Evolutionary conservation across 2,113 vertebrate genomes (phyloP), one percentile per base, ranked within the genome.

Genomic region (Cavia porcellus): DNA sequence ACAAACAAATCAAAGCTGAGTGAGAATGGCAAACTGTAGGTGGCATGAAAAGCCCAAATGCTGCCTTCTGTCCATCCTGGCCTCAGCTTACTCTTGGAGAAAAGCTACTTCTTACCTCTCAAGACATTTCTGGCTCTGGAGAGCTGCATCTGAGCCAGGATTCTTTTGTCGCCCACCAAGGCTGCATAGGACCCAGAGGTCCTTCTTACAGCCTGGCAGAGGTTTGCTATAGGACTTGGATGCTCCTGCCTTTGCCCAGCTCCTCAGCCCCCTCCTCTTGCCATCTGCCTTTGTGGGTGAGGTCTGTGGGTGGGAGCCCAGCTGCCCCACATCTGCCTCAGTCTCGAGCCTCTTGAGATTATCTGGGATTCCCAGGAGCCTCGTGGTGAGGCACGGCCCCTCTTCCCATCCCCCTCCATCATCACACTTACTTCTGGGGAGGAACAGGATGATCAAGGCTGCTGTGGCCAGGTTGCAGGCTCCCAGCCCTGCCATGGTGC

Each of bases 371-470:
- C 42, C 24, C 86, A 64, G 74, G 86, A 68, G 77, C 38, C 14
- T 1, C 15, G 77, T 85, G 83, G 66, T 28, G 14, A 7, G n/a
- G 22, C 28, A 24, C 38, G 66, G 30, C 50, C 72, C 42, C 24
- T 28, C 42, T 55, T n/a, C 50, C 64, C 55, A 28, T 0, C 72
- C 47, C 6, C 20, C 12, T 1, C 24, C 30, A 4, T 0, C 10
- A 4, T 28, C 59, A 14, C 24, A 98, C 98, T 98, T 75, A 98
- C 98, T 96, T 95, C 79, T 12, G 2, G 97, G 94, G 82, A 98
- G 94, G n/a, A 97, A 85, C 3, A 95, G 82, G 96, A 95, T 7
- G 77, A 96, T 88, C 81, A 98, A 82, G n/a, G 86, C 61, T 9
- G 66, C 96, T 79, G 50, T 32, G 3, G 75, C 30, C 77, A 97